Evolutionary conservation across 2,113 vertebrate species (phyloP).

Genomic region (Phyllostomus hastatus): DNA sequence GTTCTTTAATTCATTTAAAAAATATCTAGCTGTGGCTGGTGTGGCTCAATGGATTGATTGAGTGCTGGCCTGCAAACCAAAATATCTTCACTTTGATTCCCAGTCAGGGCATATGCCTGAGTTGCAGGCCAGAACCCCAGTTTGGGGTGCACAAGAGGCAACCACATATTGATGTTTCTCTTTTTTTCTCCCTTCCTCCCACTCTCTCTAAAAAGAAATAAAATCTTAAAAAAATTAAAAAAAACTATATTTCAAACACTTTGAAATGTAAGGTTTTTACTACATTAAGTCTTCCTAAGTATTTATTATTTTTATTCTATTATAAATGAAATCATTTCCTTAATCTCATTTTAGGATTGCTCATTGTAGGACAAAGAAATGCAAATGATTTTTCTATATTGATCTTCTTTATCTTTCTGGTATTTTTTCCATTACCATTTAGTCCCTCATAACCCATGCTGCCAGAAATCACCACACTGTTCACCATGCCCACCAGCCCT

Average conservation of each 20-base stretch:
- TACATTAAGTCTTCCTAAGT: neutral
- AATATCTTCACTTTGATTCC: no score
- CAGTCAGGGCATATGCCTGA: no score
- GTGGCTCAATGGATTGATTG: no score
- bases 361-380: neutral
- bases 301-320: neutral
- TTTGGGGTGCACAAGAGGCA: no score
- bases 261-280: neutral
- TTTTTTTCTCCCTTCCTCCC: no score
- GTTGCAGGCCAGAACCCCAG: no score
- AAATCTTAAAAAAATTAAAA: no score
- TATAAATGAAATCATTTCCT: neutral
- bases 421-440: neutral
- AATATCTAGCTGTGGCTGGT: neutral
- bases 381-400: neutral
- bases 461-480: neutral
- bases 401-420: neutral
- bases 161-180: no score
- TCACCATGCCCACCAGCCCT: neutral
- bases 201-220: no score
- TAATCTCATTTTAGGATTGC: neutral
- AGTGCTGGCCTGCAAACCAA: no score
- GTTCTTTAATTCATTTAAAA: neutral
- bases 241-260: neutral
- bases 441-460: no score